Conservation (phyloP, 1,140 invertebrate species). For the Popillia japonica region DNA sequence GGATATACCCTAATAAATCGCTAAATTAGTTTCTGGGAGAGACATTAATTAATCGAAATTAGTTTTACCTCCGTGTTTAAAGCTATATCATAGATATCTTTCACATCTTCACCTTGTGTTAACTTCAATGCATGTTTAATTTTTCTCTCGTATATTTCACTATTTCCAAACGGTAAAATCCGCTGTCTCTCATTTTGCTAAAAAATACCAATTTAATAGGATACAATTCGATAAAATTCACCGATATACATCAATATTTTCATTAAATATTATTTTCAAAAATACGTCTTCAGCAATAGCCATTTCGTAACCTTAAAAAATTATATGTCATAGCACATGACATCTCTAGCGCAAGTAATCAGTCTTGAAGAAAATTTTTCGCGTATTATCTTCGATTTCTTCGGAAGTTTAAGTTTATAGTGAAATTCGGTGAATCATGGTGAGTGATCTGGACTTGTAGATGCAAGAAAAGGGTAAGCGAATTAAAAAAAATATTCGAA, state of each 20-base stretch:
- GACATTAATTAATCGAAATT: slow-evolving; percentile 36
- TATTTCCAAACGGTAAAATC: slow-evolving; percentile 47
- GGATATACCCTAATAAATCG: slow-evolving; percentile 43
- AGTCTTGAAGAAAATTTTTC: slow-evolving; percentile 26
- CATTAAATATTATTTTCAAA: slow-evolving; percentile 32
- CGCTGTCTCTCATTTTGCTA: slow-evolving; percentile 30
- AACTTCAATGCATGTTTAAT: slow-evolving; percentile 44
- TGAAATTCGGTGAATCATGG: background rate
- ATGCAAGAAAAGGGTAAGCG: background rate
- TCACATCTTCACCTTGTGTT: slow-evolving; percentile 50
- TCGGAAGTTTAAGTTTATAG: slow-evolving; percentile 6
- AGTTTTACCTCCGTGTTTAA: slow-evolving; percentile 44
- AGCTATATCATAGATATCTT: slow-evolving; percentile 47
- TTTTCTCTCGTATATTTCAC: slow-evolving; percentile 42
- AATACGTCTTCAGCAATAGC: slow-evolving; percentile 14
- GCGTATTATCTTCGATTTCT: slow-evolving; percentile 15
- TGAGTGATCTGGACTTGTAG: background rate
- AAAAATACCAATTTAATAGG: slow-evolving; percentile 3
- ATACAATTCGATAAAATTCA: background rate
- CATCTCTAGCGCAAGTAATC: slow-evolving; percentile 28
- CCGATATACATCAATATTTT: background rate
- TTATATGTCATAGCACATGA: slow-evolving; percentile 39
- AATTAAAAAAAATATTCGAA: slow-evolving; percentile 15
- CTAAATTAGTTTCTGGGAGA: background rate
- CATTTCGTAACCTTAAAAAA: slow-evolving; percentile 41